Conservation (phyloP, 2,113 vertebrate species). For the Callopanchax toddi region DNA sequence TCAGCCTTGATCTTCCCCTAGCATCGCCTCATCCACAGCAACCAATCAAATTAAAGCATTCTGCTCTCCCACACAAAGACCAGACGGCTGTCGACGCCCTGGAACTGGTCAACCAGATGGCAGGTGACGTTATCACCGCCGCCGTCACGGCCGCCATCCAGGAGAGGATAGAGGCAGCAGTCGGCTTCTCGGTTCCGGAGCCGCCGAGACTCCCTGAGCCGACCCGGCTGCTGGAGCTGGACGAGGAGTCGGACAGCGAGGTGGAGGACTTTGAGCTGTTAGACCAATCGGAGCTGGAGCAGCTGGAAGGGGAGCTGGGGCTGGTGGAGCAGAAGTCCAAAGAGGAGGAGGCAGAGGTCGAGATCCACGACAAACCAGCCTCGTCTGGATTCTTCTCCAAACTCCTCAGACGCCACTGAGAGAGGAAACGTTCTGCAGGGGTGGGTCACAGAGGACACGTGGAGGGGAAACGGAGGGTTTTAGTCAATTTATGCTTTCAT, state of each 20-base stretch:
- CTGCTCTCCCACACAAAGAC: conserved; percentile 53
- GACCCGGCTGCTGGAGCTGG: conserved; percentile 63
- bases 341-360: conserved; percentile 62
- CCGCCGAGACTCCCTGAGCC: conserved; percentile 17
- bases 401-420: conserved; percentile 89
- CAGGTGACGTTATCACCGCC: conserved; percentile 84
- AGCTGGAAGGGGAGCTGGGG: conserved; percentile 91
- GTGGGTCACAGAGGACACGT: conserved; percentile 37
- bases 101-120: conserved; percentile 84
- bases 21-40: conserved; percentile 61
- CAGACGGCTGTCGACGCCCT: conserved; percentile 66
- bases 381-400: conserved; percentile 89
- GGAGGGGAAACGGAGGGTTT: neutral
- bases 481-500: conserved; percentile 1
- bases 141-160: conserved; percentile 89
- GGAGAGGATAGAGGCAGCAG: conserved; percentile 83
- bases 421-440: neutral
- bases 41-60: conserved; percentile 40
- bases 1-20: conserved; percentile 84
- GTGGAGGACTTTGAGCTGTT: conserved; percentile 98
- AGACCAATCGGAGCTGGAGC: conserved; percentile 97
- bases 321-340: conserved; percentile 68
- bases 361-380: conserved; percentile 70
- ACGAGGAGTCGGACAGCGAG: conserved; percentile 91
- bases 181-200: conserved; percentile 16